Base-by-base conservation (phyloP, 2,797 vertebrate species). In the Anguilla megastoma region DNA sequence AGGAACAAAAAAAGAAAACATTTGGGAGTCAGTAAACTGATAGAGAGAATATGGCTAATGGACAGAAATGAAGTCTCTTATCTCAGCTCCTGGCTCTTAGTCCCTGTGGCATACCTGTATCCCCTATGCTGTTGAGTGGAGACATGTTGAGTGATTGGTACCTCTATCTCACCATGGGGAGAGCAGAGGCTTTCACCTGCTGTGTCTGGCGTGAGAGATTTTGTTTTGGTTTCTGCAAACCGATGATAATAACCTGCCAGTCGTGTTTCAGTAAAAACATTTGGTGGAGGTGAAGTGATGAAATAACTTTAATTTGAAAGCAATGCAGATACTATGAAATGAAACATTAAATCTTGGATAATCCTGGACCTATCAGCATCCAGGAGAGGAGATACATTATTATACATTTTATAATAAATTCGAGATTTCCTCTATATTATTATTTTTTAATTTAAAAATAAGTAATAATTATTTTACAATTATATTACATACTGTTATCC, bases 91-190 rank as follows among this genome's bases (percentile, higher is more conserved):
- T 83, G 56, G 56, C 80, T 84, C 80, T 84, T 16, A 52, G n/a
- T 30, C 48, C 4, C 80, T 48, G 71, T 84, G 8, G 80, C 27
- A 48, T 52, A 54, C 80, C 80, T 30, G 50, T 27, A 84, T 84
- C 80, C 80, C 80, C 80, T 84, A 84, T 84, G n/a, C 80, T 54
- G 21, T 50, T 8, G 10, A 12, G 80, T 52, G 80, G 27, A 30
- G n/a, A 83, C 45, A 54, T 50, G 79, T 24, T 48, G 80, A 83
- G 80, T 83, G 48, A 84, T 52, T 24, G 80, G 48, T 84, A 84
- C 76, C 76, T 21, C 36, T 18, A 80, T 80, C 45, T 45, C 1
- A 48, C 76, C 45, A 21, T 3, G 6, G 8, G 76, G 36, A 24
- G 7, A 50, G 41, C 76, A 8, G 41, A 82, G 24, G 21, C 14